These are phyloP conservation scores for Rhimphoctona megacephalus DNA, from an alignment of 2,888 invertebrate species.

Conservation along the genomic window DNA sequence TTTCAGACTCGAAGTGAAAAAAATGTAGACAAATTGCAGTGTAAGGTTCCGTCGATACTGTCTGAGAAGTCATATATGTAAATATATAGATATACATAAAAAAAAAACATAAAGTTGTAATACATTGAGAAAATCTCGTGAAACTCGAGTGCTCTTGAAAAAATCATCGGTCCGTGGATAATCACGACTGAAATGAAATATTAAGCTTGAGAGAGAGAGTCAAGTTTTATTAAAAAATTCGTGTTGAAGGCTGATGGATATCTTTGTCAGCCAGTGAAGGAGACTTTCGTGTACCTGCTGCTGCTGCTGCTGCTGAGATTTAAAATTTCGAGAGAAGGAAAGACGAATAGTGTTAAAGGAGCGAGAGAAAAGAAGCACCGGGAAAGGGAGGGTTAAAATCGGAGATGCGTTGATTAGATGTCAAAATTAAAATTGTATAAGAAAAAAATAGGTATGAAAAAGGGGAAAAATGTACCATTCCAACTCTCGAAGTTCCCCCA, in stretches of 20 bases:
- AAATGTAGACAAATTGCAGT: neutral
- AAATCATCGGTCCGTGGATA: constrained; percentile 79
- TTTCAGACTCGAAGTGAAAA: neutral
- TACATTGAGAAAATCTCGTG: constrained; percentile 42
- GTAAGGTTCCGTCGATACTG: neutral
- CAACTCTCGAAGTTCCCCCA: neutral
- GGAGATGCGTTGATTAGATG: constrained; percentile 26
- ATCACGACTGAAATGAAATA: constrained; percentile 79
- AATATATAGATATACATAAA: constrained; percentile 4
- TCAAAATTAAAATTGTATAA: constrained; percentile 6
- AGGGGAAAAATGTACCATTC: neutral
- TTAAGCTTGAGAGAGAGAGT: constrained; percentile 75
- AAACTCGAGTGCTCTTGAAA: constrained; percentile 65
- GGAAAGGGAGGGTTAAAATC: constrained; percentile 3
- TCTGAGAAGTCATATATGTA: neutral
- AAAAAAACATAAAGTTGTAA: constrained; percentile 10
- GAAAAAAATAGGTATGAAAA: neutral
- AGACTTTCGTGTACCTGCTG: constrained; percentile 47
- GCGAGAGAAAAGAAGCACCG: constrained; percentile 30
- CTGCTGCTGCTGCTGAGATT: constrained; percentile 51
- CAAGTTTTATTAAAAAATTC: constrained; percentile 83
- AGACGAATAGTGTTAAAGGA: constrained; percentile 34
- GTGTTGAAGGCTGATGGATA: constrained; percentile 80
- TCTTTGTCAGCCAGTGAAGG: constrained; percentile 72
- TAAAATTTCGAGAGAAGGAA: constrained; percentile 49